Evolutionary conservation across 2,113 vertebrate species (phyloP), one percentile per base, ranked within the genome.

Genomic region (Plotosus lineatus): DNA sequence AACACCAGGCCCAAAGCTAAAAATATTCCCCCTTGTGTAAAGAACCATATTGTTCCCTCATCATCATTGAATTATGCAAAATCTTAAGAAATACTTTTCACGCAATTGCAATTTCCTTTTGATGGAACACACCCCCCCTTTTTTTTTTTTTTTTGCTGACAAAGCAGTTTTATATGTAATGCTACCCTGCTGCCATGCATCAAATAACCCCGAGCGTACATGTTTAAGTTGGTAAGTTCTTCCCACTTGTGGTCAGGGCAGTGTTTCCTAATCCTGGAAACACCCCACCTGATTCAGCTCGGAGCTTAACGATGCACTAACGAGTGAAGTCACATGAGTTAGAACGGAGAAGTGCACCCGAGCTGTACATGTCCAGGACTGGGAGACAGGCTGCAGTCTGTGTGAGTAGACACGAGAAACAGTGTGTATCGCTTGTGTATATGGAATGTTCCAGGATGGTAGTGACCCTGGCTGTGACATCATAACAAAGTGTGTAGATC

Each of bases 1-100:
- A 79, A 89, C 85, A 69, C 63, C 79, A 12, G 65, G 58, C 42
- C 56, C 8, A 36, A 40, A 63, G 68, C 28, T 38, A 33, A 42
- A 48, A 28, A n/a, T n/a, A n/a, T n/a, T 15, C 55, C 78, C 78
- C 14, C 66, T 4, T 50, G 58, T 50, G 72, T 79, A 15, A 79
- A 71, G 65, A 7, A 44, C 3, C n/a, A 9, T 79, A 2, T 56
- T 21, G 3, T 69, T 76, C 56, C 36, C 33, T 31, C 5, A 6
- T 33, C 6, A 19, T 23, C 33, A 9, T 53, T 9, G 33, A 19
- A 38, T 38, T 65, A 38, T 65, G 33, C 42, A 23, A 5, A 5
- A 23, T 10, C 53, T 55, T 58, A 12, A 63, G 60, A 60, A 17
- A 60, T 58, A 28, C 46, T 68, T 23, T 9, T 15, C 33, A 65